Conservation (phyloP, 1,140 invertebrate species). For the Lepidostoma basale region DNA sequence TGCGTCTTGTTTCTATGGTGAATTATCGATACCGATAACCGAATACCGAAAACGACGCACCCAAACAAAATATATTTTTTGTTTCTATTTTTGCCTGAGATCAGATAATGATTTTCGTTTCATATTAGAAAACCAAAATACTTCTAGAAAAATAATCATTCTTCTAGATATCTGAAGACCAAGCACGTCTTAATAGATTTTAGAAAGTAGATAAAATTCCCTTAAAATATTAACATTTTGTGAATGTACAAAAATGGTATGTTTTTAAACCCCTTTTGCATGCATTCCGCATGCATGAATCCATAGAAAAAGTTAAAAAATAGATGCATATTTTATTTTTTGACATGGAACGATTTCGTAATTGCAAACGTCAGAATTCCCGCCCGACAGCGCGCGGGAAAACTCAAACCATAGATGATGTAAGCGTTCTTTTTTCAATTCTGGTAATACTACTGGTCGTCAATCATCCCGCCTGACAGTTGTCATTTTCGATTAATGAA, state of each 20-base stretch:
- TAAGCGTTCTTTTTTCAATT: slow-evolving; percentile 6
- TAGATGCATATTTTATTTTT: neutral
- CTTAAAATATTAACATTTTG: neutral
- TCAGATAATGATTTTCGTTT: neutral
- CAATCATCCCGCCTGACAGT: slow-evolving; percentile 24
- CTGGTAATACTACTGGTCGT: neutral
- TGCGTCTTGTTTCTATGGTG: slow-evolving; percentile 14
- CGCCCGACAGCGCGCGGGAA: neutral
- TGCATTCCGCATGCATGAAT: neutral
- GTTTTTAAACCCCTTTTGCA: neutral
- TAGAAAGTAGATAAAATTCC: neutral
- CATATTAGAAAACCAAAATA: neutral
- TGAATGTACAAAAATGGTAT: neutral
- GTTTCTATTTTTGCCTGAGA: slow-evolving; percentile 1
- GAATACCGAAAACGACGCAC: slow-evolving; percentile 14
- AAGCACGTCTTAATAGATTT: neutral
- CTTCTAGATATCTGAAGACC: no score
- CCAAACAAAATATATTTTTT: neutral
- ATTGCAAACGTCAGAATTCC: neutral
- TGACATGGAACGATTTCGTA: neutral
- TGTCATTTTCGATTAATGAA: slow-evolving; percentile 14
- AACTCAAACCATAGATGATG: slow-evolving; percentile 24
- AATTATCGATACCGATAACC: slow-evolving; percentile 1
- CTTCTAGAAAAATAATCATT: neutral
- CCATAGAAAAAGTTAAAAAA: neutral